phyloP scores from a whole-genome alignment of 2,113 vertebrate species.

The Micronycteris hirsuta region DNA sequence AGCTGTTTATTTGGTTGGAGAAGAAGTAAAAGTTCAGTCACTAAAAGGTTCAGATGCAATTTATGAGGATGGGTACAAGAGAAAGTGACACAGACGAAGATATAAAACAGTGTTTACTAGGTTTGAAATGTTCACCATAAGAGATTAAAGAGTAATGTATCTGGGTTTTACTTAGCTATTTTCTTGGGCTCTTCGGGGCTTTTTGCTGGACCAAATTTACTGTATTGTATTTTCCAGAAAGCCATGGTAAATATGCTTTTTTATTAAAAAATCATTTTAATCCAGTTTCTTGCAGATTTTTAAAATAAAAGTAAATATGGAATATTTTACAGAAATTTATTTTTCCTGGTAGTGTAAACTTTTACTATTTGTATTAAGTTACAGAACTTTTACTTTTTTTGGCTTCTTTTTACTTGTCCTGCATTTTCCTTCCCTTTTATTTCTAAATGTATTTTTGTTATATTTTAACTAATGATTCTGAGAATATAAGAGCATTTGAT shows the following conservation, averaged over 20 bases:
- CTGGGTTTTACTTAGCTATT: neutral
- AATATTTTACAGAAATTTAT: neutral
- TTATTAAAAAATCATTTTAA: neutral
- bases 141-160: neutral
- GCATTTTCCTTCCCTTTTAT: neutral
- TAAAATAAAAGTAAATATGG: neutral
- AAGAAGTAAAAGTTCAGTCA: neutral
- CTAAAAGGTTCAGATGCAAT: neutral
- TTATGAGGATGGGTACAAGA: neutral
- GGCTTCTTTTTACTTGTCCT: neutral
- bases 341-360: neutral
- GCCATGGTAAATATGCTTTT: neutral
- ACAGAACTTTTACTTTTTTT: neutral
- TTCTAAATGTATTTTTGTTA: neutral
- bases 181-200: neutral
- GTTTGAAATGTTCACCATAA: neutral
- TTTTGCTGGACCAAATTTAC: neutral
- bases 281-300: neutral
- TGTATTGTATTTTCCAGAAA: neutral
- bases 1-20: neutral
- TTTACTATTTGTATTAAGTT: neutral
- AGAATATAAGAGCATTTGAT: neutral
- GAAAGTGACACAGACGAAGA: neutral
- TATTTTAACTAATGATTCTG: neutral
- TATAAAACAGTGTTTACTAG: neutral